These are phyloP conservation scores for Lordiphosa mommai DNA, from an alignment of 1,140 invertebrate genomes.

Conservation along the genomic window DNA sequence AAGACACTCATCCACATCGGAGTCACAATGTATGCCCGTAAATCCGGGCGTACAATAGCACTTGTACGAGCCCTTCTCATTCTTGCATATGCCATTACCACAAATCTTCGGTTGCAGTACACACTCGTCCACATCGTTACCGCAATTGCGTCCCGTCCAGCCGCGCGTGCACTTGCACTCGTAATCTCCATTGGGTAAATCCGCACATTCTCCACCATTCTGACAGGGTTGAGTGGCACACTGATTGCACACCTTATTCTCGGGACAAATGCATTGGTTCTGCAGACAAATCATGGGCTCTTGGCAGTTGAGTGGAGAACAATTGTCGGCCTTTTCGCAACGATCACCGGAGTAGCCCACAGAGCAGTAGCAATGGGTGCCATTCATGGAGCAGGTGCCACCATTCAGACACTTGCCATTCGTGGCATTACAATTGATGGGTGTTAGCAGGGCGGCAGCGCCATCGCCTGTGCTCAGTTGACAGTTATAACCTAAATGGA, in stretches of 20 bases:
- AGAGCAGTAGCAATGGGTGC: constrained; percentile 87
- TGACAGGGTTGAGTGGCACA: constrained; percentile 84
- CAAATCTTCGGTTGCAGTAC: constrained; percentile 83
- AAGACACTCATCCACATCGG: constrained; percentile 93
- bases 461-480: constrained; percentile 55
- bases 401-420: constrained; percentile 86
- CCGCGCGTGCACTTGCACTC: constrained; percentile 90
- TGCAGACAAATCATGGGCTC: constrained; percentile 84
- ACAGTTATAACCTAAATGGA: constrained; percentile 65
- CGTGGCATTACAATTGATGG: constrained; percentile 65
- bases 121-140: constrained; percentile 90
- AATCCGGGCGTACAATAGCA: constrained; percentile 93
- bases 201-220: constrained; percentile 85
- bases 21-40: constrained; percentile 89
- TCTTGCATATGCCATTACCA: constrained; percentile 91
- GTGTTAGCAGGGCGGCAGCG: constrained; percentile 43
- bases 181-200: constrained; percentile 82
- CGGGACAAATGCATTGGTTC: constrained; percentile 82
- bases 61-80: constrained; percentile 88
- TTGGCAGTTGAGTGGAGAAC: constrained; percentile 80
- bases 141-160: constrained; percentile 86
- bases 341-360: constrained; percentile 86
- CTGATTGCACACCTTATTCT: constrained; percentile 75
- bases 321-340: constrained; percentile 89
- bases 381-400: constrained; percentile 86